These are phyloP conservation scores for Lutraria rhynchaena DNA, from an alignment of 1,140 invertebrate species.

Conservation along the genomic window DNA sequence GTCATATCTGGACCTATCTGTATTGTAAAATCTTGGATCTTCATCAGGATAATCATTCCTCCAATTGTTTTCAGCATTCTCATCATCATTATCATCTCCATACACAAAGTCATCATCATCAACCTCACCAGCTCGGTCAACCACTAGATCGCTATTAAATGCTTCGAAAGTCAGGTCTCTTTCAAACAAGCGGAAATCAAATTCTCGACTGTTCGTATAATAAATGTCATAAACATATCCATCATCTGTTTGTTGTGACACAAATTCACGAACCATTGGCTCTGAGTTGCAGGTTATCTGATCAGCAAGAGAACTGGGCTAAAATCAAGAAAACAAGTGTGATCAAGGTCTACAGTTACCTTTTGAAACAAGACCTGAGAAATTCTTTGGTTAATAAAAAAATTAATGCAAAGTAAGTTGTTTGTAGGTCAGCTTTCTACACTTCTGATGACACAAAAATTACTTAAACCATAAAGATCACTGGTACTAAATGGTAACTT, in stretches of 20 bases:
- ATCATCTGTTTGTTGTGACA: conserved; percentile 45
- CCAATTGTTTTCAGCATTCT: conserved; percentile 80
- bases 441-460: too few species aligned
- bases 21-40: conserved; percentile 74
- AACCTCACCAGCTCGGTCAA: conserved; percentile 24
- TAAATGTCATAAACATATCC: conserved; percentile 80
- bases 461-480: too few species aligned
- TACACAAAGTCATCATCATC: conserved; percentile 71
- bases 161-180: conserved; percentile 73
- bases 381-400: too few species aligned
- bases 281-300: conserved; percentile 76
- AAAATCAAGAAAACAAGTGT: too few species aligned
- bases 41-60: conserved; percentile 81
- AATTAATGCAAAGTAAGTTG: too few species aligned
- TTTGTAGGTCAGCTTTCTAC: too few species aligned
- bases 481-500: too few species aligned
- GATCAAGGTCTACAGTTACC: too few species aligned
- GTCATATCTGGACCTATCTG: conserved; percentile 65
- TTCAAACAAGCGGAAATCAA: conserved; percentile 73
- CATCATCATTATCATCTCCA: conserved; percentile 79
- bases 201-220: conserved; percentile 74
- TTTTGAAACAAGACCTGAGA: too few species aligned
- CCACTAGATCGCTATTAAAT: conserved; percentile 58
- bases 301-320: conserved; percentile 29
- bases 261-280: conserved; percentile 69